Evolutionary conservation across 1,140 invertebrate species (phyloP), one percentile per base, ranked within the genome.

Genomic region (Habropoda laboriosa): DNA sequence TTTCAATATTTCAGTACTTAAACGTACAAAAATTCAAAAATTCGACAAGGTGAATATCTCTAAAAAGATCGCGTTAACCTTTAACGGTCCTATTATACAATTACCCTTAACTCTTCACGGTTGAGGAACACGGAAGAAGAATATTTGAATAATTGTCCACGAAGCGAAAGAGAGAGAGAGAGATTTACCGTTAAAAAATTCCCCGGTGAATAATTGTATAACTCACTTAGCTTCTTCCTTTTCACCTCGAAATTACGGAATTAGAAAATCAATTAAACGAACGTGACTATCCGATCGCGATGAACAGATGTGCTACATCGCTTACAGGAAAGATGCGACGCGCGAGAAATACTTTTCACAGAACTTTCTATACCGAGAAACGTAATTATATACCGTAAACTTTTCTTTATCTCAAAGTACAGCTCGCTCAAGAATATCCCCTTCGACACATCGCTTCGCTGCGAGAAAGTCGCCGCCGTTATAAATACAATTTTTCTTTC

Each of bases 361-460:
- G 45, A 78, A 78, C 75, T 78, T 78, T 71, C 75, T 78, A 71
- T 16, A 12, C 16, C 35, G 10, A 10, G 75, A 61, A 71, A 49
- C 32, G 10, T 60, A 70, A 78, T 78, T 60, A 60, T 40, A 32
- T n/a, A 49, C 42, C 18, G 24, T 61, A 61, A 71, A 71, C 35
- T 71, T 78, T 47, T 73, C 58, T 61, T 49, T 60, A 45, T 73
- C 57, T 21, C n/a, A 6, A 53, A 63, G 12, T 72, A 40, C n/a
- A 47, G 30, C n/a, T 27, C 47, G 40, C 24, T 16, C 8, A 45
- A 53, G 66, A 60, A n/a, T n/a, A n/a, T 77, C 45, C 13, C 7
- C 47, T 55, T 45, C 49, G 42, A 73, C 21, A 35, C 58, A 55
- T 79, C 76, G 4, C 1, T 45, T 45, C 24, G n/a, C 47, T 5